Percentiles rank a stretch among this genome's conserved stretches.
Conservation (phyloP, 2,888 invertebrate genomes). For the Meandrusa payeni region DNA sequence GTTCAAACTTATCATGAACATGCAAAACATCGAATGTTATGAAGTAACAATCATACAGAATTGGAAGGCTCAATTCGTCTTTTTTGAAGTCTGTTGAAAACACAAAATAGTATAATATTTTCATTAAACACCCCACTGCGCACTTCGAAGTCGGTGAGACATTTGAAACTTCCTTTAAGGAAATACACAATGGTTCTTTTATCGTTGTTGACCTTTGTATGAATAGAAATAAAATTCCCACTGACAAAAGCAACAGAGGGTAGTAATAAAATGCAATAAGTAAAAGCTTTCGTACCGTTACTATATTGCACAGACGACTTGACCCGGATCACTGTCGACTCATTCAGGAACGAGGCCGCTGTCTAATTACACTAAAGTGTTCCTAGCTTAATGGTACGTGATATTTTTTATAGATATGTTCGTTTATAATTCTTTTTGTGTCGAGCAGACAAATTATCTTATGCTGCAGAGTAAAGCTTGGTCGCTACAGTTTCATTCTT, state of each 20-base stretch:
- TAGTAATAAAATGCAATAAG: slow-evolving; percentile 23
- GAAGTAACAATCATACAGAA: too few species aligned
- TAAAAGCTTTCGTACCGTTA: slow-evolving; percentile 21
- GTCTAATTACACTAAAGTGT: slow-evolving; percentile 17
- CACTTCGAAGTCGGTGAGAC: not conserved
- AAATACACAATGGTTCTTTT: slow-evolving; percentile 12
- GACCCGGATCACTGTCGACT: slow-evolving; percentile 21
- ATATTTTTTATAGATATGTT: too few species aligned
- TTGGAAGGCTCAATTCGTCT: too few species aligned
- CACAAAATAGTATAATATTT: too few species aligned
- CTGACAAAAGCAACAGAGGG: slow-evolving; percentile 11
- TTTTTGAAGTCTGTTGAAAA: too few species aligned
- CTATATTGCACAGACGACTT: slow-evolving; percentile 21
- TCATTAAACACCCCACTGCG: not conserved
- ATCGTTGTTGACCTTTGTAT: slow-evolving; percentile 8
- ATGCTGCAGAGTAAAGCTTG: too few species aligned
- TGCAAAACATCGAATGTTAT: too few species aligned
- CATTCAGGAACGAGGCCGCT: slow-evolving; percentile 9
- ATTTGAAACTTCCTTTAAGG: slow-evolving; percentile 17
- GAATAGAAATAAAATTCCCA: slow-evolving; percentile 11
- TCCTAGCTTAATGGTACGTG: slow-evolving; percentile 9
- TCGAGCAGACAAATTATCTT: too few species aligned
- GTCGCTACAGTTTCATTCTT: not conserved
- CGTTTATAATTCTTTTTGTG: too few species aligned
- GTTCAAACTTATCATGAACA: too few species aligned